A percentile compares a stretch with the other conserved stretches of the same genome.
Conservation (phyloP, 2,113 vertebrate species). For the Phylloscopus trochiloides region DNA sequence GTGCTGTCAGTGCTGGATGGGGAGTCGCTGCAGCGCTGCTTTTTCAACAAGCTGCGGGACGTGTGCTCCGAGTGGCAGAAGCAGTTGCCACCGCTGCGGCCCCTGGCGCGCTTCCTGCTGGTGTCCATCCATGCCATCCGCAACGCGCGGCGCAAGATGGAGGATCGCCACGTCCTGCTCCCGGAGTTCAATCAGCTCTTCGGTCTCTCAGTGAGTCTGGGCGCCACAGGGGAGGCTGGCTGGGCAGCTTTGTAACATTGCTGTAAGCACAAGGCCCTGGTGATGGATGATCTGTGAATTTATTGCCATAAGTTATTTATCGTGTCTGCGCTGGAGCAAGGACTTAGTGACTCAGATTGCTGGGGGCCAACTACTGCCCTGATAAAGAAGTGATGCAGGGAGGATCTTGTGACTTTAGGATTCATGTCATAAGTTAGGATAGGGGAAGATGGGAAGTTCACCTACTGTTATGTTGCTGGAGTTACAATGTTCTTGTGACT, state of each 20-base stretch:
- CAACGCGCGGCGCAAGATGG: constrained; percentile 92
- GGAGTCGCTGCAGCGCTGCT: constrained; percentile 73
- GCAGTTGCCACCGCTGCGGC: background rate
- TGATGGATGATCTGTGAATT: background rate
- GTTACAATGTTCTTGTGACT: background rate
- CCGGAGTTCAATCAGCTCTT: constrained; percentile 87
- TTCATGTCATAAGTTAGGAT: background rate
- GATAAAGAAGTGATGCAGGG: background rate
- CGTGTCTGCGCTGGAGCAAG: background rate
- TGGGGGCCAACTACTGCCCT: background rate
- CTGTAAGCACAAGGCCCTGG: background rate
- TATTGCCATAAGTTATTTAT: background rate
- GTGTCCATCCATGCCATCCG: constrained; percentile 87
- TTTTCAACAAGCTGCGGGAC: constrained; percentile 83
- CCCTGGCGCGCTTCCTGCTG: constrained; percentile 41
- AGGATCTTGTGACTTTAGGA: background rate
- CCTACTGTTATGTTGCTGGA: background rate
- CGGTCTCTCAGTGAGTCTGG: constrained; percentile 78
- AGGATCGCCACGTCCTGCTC: constrained; percentile 87
- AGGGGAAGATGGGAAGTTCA: background rate
- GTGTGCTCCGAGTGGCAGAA: constrained; percentile 76
- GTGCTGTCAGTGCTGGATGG: constrained; percentile 78
- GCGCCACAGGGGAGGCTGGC: background rate
- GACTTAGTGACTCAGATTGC: background rate
- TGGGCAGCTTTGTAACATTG: background rate